Conservation (phyloP, 1,140 invertebrate species). For the Aleiodes sp. region DNA sequence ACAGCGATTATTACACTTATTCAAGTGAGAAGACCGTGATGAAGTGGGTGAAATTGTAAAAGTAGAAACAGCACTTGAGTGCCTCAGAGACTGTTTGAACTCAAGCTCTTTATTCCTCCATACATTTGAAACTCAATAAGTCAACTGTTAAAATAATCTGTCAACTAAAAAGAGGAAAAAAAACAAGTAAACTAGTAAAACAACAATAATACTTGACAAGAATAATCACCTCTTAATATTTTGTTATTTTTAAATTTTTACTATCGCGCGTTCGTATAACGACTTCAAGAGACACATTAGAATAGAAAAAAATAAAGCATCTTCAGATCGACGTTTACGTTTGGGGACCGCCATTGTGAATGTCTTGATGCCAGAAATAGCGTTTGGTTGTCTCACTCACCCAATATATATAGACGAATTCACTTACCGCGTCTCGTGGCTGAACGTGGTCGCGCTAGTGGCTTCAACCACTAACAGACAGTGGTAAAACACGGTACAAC, state of each 20-base stretch:
- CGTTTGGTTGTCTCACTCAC: background rate
- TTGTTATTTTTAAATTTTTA: too few species aligned
- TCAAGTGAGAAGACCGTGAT: background rate
- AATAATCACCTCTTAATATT: too few species aligned
- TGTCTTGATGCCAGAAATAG: slow-evolving; percentile 1
- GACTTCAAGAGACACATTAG: background rate
- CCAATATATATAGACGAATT: background rate
- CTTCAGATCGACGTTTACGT: slow-evolving; percentile 8
- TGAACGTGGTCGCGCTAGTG: background rate
- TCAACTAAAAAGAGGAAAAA: too few species aligned
- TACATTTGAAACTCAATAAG: background rate
- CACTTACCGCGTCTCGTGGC: slow-evolving; percentile 1
- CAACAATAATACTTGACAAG: too few species aligned
- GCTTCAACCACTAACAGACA: background rate
- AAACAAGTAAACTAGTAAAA: too few species aligned
- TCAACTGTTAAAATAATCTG: background rate
- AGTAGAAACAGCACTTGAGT: background rate
- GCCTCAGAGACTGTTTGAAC: background rate
- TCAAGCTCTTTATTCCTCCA: background rate
- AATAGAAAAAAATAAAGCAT: background rate
- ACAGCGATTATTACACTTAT: background rate
- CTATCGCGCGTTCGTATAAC: background rate
- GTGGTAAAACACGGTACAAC: background rate
- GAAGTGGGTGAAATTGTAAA: background rate
- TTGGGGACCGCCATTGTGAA: background rate